These are phyloP conservation scores for Colinus virginianus DNA, from an alignment of 2,113 vertebrate genomes.

Conservation along the genomic window DNA sequence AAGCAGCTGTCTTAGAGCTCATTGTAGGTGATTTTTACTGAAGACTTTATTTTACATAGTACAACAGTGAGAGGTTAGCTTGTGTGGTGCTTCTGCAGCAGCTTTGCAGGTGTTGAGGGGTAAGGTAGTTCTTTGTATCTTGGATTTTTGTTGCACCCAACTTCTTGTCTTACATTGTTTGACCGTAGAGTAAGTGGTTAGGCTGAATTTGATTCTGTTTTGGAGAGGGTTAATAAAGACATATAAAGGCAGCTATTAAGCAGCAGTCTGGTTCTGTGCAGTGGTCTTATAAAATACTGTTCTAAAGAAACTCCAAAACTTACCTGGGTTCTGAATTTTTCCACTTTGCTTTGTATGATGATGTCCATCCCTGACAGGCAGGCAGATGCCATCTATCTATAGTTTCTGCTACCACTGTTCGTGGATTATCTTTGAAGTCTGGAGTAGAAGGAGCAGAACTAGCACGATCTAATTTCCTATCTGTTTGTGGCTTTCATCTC, in stretches of 20 bases:
- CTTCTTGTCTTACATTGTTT: neutral
- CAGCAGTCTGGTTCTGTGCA: neutral
- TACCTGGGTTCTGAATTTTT: neutral
- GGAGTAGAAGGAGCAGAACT: neutral
- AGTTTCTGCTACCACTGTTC: neutral
- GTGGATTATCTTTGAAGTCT: neutral
- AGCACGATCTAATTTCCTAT: neutral
- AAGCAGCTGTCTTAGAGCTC: neutral
- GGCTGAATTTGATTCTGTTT: accelerated
- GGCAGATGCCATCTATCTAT: neutral
- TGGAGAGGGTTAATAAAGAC: neutral
- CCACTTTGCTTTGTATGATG: neutral
- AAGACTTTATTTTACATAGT: neutral
- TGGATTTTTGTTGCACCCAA: neutral
- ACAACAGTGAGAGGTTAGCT: neutral
- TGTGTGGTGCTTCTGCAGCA: neutral
- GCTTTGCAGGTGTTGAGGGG: neutral
- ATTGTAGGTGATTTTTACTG: accelerated
- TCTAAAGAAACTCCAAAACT: neutral
- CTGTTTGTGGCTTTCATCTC: neutral
- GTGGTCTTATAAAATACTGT: neutral
- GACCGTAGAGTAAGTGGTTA: neutral
- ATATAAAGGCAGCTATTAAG: neutral
- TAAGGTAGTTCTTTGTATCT: neutral
- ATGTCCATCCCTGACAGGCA: neutral